Base-by-base conservation (phyloP, 2,797 vertebrate genomes). In the Acropternis orthonyx region DNA sequence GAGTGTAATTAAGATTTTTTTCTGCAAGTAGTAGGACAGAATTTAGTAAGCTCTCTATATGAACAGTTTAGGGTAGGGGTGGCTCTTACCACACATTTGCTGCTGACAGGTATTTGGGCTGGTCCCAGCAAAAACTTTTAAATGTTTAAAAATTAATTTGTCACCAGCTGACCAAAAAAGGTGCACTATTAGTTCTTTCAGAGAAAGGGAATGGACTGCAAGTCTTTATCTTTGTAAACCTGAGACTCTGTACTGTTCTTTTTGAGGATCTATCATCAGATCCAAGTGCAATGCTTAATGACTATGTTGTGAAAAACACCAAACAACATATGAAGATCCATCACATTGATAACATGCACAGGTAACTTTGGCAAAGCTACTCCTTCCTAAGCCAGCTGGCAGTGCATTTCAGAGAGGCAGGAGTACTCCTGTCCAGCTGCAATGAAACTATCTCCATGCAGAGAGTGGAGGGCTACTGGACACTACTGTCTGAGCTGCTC, bases 1-100 rank as follows among this genome's bases (percentile, higher is more conserved):
- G 41, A 88, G 23, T 91, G 22, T 79, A 74, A 75, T 95, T 93
- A 88, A 87, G 85, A 89, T 20, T 58, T 59, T 93, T 91, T 68
- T 89, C 56, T 89, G 58, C 79, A 66, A 84, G n/a, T 59, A 76
- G 72, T 78, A 92, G 19, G 16, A 62, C 72, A 88, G 59, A 14
- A 67, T 71, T 56, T 44, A 66, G 52, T 81, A 89, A 94, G 27
- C 32, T 77, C 26, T 49, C 8, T 69, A 24, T 66, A 77, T 61
- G 32, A 83, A 49, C 1, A 4, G 19, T 93, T 94, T 88, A 83
- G 27, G 14, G 27, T 65, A 58, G 54, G 58, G 58, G 72, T 66
- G 61, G 49, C 68, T 46, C 36, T 68, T 77, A 34, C 1, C 49
- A 43, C 8, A 26, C 2, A 0, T 83, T 94, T 89, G 30, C 30